Base-by-base conservation (phyloP, 2,797 vertebrate genomes). In the Brotula barbata region DNA sequence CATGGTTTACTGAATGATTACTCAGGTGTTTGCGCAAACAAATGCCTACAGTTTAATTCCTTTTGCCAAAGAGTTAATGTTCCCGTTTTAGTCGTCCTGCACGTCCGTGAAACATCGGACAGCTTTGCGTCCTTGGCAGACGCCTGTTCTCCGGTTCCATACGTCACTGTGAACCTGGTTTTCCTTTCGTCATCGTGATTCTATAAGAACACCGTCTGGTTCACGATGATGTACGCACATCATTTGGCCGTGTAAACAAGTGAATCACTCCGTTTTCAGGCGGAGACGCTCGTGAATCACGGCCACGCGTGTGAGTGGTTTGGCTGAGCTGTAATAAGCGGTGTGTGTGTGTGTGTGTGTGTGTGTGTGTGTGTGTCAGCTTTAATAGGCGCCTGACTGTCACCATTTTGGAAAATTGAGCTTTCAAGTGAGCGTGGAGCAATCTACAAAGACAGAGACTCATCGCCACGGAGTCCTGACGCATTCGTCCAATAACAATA, bases 401-500 rank as follows among this genome's bases (percentile, higher is more conserved):
- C 48, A 7, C 7, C 7, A 2, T 34, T 37, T 66, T 61, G 57
- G 20, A 2, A 16, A 49, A 6, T 49, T 50, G 25, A 28, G 25
- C 4, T 42, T 57, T 61, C 20, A 54, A 28, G 21, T 55, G 31
- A 11, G 44, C 52, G 15, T 11, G 17, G 39, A 58, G 43, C 17
- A 55, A 63, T 68, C 61, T 49, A 28, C 2, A 74, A 64, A 54
- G 23, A 59, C 19, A 2, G 15, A 22, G 41, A 42, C 31, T 56
- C 9, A 3, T 23, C 54, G 22, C 31, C 53, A 28, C 56, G 44
- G n/a, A 47, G 1, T 58, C 19, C 45, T 36, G 41, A n/a, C 3
- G 50, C 51, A 46, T 58, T 43, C 56, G 49, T 46, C n/a, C 33
- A 58, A 52, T 50, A 37, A 48, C 49, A 63, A 66, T 31, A 12